These are phyloP conservation scores for Mycalesis mineus DNA, from an alignment of 2,888 invertebrate genomes.

Conservation along the genomic window DNA sequence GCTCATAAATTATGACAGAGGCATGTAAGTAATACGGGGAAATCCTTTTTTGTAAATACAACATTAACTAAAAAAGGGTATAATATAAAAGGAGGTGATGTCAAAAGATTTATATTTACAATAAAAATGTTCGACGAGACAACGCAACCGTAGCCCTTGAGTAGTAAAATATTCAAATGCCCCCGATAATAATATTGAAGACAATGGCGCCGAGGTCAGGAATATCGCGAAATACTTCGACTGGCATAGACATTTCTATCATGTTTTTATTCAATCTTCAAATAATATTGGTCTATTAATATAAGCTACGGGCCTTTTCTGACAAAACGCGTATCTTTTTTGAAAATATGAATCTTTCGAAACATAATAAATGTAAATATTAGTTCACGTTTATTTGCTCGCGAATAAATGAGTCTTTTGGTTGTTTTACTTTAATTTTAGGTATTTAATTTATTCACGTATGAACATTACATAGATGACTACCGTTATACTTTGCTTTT, in stretches of 20 bases:
- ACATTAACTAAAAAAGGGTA: slow-evolving; percentile 12
- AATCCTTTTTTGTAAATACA: slow-evolving; percentile 8
- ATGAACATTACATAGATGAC: no score
- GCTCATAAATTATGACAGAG: neutral
- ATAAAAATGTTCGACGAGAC: slow-evolving; percentile 34
- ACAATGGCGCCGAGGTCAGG: slow-evolving; percentile 17
- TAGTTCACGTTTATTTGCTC: no score
- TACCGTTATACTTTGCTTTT: no score
- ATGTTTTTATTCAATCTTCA: slow-evolving; percentile 12
- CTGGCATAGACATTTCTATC: slow-evolving; percentile 15
- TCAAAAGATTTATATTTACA: slow-evolving; percentile 12
- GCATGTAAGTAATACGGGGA: neutral
- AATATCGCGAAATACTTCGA: slow-evolving; percentile 10
- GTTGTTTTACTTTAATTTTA: no score
- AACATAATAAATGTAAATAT: no score
- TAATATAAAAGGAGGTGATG: slow-evolving; percentile 15
- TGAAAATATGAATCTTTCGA: no score
- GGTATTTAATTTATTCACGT: no score
- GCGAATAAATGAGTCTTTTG: no score
- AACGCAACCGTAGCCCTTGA: slow-evolving; percentile 40
- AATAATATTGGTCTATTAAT: neutral
- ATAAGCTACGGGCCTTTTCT: neutral
- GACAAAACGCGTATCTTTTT: neutral
- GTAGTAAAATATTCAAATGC: slow-evolving; percentile 57
- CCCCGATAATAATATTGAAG: slow-evolving; percentile 41